phyloP scores from a whole-genome alignment of 2,888 invertebrate species.

The Xylophagus ater region DNA sequence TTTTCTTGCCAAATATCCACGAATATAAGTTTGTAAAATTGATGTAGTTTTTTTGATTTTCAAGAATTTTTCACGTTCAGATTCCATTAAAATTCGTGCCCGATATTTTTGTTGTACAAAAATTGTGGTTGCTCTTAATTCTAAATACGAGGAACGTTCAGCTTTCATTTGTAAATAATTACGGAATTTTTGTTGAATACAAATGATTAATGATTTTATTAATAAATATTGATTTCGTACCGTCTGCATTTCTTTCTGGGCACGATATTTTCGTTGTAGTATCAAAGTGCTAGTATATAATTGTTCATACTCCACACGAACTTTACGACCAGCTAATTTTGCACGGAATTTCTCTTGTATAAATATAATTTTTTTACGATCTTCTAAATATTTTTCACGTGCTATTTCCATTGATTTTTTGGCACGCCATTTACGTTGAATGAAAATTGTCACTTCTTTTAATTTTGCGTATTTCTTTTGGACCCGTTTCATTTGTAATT shows the following conservation, averaged over 20 bases:
- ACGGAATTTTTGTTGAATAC: conserved; percentile 26
- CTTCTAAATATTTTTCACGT: conserved; percentile 18
- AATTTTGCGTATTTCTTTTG: conserved; percentile 2
- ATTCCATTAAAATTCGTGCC: conserved; percentile 34
- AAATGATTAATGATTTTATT: conserved; percentile 20
- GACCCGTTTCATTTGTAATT: conserved; percentile 13
- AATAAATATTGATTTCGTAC: conserved; percentile 22
- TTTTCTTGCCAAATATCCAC: conserved; percentile 44
- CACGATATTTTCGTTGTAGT: conserved; percentile 36
- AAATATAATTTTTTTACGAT: neutral
- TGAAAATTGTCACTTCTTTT: conserved; percentile 4
- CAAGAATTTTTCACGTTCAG: conserved; percentile 27
- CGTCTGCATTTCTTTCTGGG: conserved; percentile 13
- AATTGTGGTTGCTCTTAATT: conserved; percentile 22
- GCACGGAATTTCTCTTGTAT: conserved; percentile 8
- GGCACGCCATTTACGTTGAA: conserved; percentile 38
- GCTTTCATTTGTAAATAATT: conserved; percentile 28
- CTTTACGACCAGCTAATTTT: neutral
- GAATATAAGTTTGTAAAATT: conserved; percentile 38
- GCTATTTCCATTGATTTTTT: conserved; percentile 31
- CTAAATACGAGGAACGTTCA: conserved; percentile 20
- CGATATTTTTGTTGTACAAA: conserved; percentile 38
- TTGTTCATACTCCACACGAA: neutral
- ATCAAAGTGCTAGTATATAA: conserved; percentile 22
- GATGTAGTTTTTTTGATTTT: conserved; percentile 23